Evolutionary conservation across 1,140 invertebrate species (phyloP).

Genomic region (Ooceraea biroi): DNA sequence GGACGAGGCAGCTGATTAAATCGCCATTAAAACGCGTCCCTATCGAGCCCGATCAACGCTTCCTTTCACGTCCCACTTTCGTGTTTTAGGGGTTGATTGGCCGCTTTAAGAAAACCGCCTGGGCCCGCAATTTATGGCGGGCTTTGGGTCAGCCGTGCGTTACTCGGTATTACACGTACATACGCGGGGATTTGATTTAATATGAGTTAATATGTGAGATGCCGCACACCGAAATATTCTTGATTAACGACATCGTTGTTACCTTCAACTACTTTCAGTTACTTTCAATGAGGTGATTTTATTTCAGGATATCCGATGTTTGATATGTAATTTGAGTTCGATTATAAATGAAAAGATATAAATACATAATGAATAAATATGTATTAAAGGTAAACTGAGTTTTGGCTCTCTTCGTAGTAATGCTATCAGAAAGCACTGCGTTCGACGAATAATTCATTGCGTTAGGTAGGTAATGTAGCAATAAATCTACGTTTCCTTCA

Average conservation of each 20-base stretch:
- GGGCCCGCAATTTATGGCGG: neutral
- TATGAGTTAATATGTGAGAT: neutral
- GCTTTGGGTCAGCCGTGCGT: slow-evolving; percentile 6
- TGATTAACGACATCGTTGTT: neutral
- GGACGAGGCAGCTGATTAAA: slow-evolving; percentile 64
- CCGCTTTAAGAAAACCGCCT: slow-evolving; percentile 35
- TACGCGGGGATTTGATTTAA: slow-evolving; percentile 10
- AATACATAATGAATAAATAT: neutral
- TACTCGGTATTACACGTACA: slow-evolving; percentile 24
- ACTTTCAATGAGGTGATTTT: too few relatives aligned
- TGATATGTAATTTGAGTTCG: too few relatives aligned
- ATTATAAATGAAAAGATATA: neutral
- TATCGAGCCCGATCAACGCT: slow-evolving; percentile 39
- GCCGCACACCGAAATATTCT: neutral
- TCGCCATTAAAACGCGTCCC: slow-evolving; percentile 55
- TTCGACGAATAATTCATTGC: slow-evolving; percentile 24
- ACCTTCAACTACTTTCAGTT: too few relatives aligned
- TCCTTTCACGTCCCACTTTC: slow-evolving; percentile 12
- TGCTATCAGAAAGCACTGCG: neutral
- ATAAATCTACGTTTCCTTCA: slow-evolving; percentile 23
- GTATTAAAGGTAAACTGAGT: too few relatives aligned
- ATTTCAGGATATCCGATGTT: neutral
- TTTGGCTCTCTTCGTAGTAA: neutral
- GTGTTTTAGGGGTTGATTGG: neutral
- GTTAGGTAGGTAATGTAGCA: slow-evolving; percentile 10